Evolutionary conservation across 2,888 invertebrate genomes (phyloP).

Genomic region (Mimachlamys varia): DNA sequence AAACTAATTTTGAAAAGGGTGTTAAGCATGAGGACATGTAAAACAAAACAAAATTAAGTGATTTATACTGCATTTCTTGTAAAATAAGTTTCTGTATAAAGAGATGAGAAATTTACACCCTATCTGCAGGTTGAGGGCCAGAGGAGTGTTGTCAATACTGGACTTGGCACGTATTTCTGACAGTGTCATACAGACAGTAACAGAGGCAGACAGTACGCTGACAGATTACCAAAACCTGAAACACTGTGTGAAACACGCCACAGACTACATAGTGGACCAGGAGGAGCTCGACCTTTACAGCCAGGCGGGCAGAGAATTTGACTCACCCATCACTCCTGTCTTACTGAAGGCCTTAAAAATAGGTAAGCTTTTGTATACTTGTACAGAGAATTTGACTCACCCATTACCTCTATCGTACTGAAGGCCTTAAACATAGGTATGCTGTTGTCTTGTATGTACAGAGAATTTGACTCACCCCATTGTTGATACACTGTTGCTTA

Average conservation of each 20-base stretch:
- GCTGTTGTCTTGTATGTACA: not conserved
- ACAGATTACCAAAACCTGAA: not conserved
- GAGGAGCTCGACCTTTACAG: not conserved
- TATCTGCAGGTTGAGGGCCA: not conserved
- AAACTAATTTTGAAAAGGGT: too few relatives aligned
- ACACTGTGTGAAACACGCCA: slow-evolving; percentile 4
- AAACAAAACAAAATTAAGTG: too few relatives aligned
- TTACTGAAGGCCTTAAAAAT: not conserved
- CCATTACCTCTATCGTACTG: not conserved
- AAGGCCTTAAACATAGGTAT: not conserved
- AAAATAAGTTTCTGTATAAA: too few relatives aligned
- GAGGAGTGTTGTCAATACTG: not conserved
- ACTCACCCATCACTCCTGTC: not conserved
- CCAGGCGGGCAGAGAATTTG: not conserved
- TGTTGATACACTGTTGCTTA: not conserved
- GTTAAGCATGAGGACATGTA: too few relatives aligned
- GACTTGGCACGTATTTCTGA: not conserved
- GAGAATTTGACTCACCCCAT: not conserved
- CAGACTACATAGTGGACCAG: not conserved
- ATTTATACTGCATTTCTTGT: too few relatives aligned
- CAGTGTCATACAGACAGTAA: not conserved
- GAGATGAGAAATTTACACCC: too few relatives aligned
- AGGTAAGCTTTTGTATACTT: not conserved
- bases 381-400: not conserved
- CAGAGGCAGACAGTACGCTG: not conserved